Evolutionary conservation across 2,888 invertebrate species (phyloP).

Genomic region (Urechis unicinctus): DNA sequence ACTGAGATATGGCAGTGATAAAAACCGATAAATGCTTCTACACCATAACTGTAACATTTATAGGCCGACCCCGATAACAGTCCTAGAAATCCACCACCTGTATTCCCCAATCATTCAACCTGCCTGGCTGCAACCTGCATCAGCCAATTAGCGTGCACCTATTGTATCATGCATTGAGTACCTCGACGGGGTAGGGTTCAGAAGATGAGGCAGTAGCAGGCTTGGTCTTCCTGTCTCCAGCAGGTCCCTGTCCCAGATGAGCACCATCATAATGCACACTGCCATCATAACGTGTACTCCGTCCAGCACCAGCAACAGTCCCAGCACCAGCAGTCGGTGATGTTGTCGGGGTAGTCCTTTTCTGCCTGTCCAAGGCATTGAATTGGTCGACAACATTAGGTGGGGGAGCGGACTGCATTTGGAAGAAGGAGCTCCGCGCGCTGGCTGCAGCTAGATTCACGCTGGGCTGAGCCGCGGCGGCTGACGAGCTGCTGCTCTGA

Average conservation of each 20-base stretch:
- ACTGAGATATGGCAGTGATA: too few species aligned
- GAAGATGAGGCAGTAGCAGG: neutral
- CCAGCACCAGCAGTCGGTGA: neutral
- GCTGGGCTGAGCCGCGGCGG: neutral
- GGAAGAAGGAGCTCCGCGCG: neutral
- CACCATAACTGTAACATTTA: too few species aligned
- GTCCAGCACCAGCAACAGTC: neutral
- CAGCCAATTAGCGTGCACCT: too few species aligned
- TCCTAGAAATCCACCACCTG: too few species aligned
- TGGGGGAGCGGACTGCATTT: neutral
- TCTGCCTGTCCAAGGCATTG: conserved; percentile 7
- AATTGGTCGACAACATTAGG: conserved; percentile 5
- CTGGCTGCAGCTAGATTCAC: neutral
- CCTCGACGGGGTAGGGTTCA: neutral
- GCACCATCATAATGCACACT: too few species aligned
- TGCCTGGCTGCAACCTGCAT: too few species aligned
- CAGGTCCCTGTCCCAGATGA: too few species aligned
- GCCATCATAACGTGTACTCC: too few species aligned
- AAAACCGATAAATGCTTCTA: too few species aligned
- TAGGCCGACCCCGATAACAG: too few species aligned
- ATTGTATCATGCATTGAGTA: conserved; percentile 4
- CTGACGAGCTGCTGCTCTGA: neutral
- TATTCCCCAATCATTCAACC: too few species aligned
- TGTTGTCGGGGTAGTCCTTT: neutral
- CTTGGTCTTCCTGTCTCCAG: neutral